phyloP scores from a whole-genome alignment of 2,113 vertebrate genomes.

The Campylomormyrus numenius region DNA sequence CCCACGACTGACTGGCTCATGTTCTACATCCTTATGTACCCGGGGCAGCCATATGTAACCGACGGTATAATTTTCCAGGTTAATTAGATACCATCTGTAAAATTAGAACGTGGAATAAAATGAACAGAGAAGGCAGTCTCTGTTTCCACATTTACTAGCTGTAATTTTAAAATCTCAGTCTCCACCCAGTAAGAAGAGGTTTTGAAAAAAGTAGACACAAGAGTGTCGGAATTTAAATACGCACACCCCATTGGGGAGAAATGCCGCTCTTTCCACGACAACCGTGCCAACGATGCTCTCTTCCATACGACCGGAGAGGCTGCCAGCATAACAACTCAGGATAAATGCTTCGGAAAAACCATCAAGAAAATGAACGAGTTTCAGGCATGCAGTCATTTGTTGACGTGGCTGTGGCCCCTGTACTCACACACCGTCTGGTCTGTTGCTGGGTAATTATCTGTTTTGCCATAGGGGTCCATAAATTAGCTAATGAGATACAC shows the following conservation, averaged over 20 bases:
- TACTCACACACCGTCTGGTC: background rate
- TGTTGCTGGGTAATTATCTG: background rate
- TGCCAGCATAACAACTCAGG: background rate
- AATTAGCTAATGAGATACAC: background rate
- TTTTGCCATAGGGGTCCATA: background rate
- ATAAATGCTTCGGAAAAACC: background rate
- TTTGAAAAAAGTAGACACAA: background rate
- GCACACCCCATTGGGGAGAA: background rate
- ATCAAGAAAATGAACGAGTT: background rate
- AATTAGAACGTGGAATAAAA: constrained; percentile 8
- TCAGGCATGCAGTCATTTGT: background rate
- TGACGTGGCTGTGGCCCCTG: background rate
- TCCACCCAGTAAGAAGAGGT: background rate
- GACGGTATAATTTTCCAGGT: background rate
- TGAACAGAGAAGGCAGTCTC: background rate
- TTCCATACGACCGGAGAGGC: background rate
- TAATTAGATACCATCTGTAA: background rate
- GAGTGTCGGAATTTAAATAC: background rate
- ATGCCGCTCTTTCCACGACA: background rate
- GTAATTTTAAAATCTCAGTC: background rate
- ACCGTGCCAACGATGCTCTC: background rate
- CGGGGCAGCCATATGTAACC: background rate
- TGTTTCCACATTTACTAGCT: background rate
- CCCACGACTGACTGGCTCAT: background rate
- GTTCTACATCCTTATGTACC: background rate